Percentiles rank a stretch among this genome's conserved stretches.
phyloP scores from a whole-genome alignment of 2,888 invertebrate species.

The Creontiades dilutus region DNA sequence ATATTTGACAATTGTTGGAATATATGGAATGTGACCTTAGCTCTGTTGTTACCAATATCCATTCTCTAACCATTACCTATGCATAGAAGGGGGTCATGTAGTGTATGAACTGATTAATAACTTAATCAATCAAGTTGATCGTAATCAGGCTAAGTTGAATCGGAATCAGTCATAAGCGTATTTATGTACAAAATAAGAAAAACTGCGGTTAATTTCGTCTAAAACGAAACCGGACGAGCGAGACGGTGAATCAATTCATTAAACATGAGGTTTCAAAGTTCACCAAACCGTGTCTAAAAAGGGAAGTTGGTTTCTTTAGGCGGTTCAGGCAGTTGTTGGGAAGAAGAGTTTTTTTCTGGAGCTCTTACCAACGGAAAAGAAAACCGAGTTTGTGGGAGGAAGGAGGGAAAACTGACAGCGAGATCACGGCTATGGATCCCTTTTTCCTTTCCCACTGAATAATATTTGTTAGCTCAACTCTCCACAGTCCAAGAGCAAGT shows the following conservation, averaged over 20 bases:
- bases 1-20: too few species aligned
- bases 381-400: conserved; percentile 15
- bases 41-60: too few species aligned
- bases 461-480: conserved; percentile 39
- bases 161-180: background rate
- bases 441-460: conserved; percentile 20
- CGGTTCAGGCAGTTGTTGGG: conserved; percentile 3
- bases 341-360: conserved; percentile 11
- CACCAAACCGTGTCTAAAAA: conserved; percentile 23
- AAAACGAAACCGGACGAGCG: conserved; percentile 26
- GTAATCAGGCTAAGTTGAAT: too few species aligned
- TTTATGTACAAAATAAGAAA: background rate
- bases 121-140: too few species aligned
- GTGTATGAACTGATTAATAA: too few species aligned
- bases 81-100: too few species aligned
- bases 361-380: conserved; percentile 5
- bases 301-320: conserved; percentile 23
- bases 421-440: background rate
- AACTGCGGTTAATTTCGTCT: conserved; percentile 1
- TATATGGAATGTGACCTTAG: too few species aligned
- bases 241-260: conserved; percentile 23
- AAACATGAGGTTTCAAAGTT: conserved; percentile 33
- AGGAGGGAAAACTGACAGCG: background rate
- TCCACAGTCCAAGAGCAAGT: background rate
- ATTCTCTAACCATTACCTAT: too few species aligned